These are phyloP conservation scores for Clunio marinus DNA, from an alignment of 2,888 invertebrate species.

Conservation along the genomic window DNA sequence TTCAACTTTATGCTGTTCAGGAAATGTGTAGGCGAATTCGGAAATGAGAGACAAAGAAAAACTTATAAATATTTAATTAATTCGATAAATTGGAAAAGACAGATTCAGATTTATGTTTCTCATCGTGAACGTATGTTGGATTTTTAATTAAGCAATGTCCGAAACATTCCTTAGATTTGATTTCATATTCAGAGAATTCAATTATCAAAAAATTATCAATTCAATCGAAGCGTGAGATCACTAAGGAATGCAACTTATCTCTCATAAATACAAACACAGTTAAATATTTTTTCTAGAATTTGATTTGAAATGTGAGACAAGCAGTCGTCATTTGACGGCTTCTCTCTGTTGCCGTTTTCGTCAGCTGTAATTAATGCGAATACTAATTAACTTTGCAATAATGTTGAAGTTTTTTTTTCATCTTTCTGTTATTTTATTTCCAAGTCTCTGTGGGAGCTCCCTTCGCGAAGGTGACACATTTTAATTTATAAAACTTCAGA, in stretches of 20 bases:
- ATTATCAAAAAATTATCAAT: no score
- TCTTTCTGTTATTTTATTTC: no score
- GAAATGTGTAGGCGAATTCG: slow-evolving; percentile 28
- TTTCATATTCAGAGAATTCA: no score
- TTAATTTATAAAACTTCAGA: no score
- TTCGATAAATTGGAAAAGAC: slow-evolving; percentile 22
- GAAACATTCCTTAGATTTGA: no score
- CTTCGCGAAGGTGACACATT: slow-evolving; percentile 8
- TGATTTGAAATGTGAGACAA: no score
- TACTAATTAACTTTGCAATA: slow-evolving; percentile 28
- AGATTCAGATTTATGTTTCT: background rate
- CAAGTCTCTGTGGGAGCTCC: background rate
- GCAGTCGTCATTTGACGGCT: slow-evolving; percentile 6
- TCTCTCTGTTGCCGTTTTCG: slow-evolving; percentile 1
- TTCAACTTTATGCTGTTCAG: slow-evolving; percentile 9
- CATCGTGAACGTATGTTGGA: no score
- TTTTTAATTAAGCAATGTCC: no score
- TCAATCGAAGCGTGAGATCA: no score
- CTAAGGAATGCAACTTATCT: no score
- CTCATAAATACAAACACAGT: no score
- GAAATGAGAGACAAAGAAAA: slow-evolving; percentile 18
- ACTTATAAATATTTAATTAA: slow-evolving; percentile 37
- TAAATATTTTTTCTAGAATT: no score
- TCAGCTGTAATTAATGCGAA: slow-evolving; percentile 29
- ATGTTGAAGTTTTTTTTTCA: slow-evolving; percentile 15